Evolutionary conservation across 2,113 vertebrate genomes (phyloP), one percentile per base, ranked within the genome.

Genomic region (Chloebia gouldiae): DNA sequence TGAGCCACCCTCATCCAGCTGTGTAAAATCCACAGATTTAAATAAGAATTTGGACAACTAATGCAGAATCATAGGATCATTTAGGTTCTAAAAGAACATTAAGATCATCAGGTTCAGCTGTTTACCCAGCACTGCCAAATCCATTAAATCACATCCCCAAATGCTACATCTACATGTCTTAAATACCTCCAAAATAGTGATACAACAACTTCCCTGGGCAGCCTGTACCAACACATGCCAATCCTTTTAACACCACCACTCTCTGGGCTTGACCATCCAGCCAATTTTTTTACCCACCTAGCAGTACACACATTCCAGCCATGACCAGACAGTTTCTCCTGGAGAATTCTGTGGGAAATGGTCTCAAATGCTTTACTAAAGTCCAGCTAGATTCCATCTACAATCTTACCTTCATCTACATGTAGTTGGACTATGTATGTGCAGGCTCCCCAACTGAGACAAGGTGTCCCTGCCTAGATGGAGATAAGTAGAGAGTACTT

Each of bases 1-100:
- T 3, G 5, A 78, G 30, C 11, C 19, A 35, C 3, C 2, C 5
- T 11, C 11, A 27, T 30, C 20, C 51, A 68, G 9, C 30, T 23
- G 10, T 30, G 8, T 13, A 39, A 49, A 90, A 70, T 13, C 2
- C 9, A 45, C 7, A 23, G 0, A 0, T 16, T 25, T 16, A 40
- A 35, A 9, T 51, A 88, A 86, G 18, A 15, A 51, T 39, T 81
- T 42, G 49, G 45, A 66, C 11, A 40, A 40, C 7, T 6, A 21
- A 31, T 11, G 35, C 4, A 22, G 17, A 54, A 35, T 35, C 20
- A 31, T 22, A 61, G n/a, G 25, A 25, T 13, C 24, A 59, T 65
- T 81, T 44, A 50, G 0, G 3, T 39, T 35, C 20, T 51, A 35
- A 89, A 89, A 54, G 37, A 44, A 22, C 44, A 50, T 57, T 59